Evolutionary conservation across 2,113 vertebrate genomes (phyloP).

Genomic region (Axis porcinus): DNA sequence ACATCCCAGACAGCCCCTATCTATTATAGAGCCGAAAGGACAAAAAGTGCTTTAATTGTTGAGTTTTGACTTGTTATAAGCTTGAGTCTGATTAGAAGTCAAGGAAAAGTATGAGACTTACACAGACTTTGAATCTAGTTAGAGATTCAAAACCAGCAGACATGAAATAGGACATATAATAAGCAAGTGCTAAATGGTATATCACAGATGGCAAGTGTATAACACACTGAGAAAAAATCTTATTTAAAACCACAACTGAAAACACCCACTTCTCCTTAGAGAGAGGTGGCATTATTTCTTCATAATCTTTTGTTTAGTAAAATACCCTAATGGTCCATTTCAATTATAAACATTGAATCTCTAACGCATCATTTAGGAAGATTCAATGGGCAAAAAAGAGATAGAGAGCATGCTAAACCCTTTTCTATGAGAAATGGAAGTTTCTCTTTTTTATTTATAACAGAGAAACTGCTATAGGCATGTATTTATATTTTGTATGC

Average conservation of each 20-base stretch:
- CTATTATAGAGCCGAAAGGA: conserved; percentile 20
- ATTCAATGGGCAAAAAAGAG: background rate
- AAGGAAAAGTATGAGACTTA: background rate
- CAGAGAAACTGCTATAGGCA: background rate
- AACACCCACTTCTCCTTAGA: background rate
- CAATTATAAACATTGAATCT: background rate
- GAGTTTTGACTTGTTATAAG: background rate
- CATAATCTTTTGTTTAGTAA: background rate
- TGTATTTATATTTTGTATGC: background rate
- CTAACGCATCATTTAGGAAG: background rate
- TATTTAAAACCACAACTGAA: background rate
- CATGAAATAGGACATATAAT: background rate
- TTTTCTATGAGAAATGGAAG: background rate
- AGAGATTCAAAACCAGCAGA: background rate
- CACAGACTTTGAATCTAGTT: background rate
- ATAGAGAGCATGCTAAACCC: background rate
- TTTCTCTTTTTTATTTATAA: background rate
- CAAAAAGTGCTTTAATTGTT: background rate
- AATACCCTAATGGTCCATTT: background rate
- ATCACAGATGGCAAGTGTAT: background rate
- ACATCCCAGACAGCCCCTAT: background rate
- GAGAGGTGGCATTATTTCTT: background rate
- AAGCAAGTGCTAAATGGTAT: background rate
- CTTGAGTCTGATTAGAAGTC: background rate
- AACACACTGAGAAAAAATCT: background rate